Evolutionary conservation across 2,113 vertebrate species (phyloP), one percentile per base, ranked within the genome.

Genomic region (Melanerpes aurifrons): DNA sequence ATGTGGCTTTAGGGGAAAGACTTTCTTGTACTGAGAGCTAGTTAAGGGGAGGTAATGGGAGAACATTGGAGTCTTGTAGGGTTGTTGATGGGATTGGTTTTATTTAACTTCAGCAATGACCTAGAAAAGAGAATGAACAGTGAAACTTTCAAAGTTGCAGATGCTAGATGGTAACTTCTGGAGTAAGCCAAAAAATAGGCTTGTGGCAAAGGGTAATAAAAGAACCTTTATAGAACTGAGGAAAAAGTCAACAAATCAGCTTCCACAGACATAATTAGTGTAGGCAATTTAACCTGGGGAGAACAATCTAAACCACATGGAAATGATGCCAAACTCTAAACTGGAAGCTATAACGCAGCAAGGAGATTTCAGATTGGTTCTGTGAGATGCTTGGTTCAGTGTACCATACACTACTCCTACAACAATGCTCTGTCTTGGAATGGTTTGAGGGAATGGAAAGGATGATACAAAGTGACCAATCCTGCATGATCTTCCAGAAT

Each of bases 251-350:
- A 1, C 11, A 35, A 15, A 25, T 73, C 16, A 70, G 4, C 15
- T 73, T 80, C 64, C 9, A 15, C 0, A 3, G 7, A 61, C 9
- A 19, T 0, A 1, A 57, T 43, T 48, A 66, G 48, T 11, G 7
- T 9, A 43, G 13, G 5, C 7, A 79, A 8, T 21, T 76, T 66
- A 70, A 94, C 25, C 9, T 2, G 25, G 45, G 29, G 16, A 73
- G 11, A 57, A 5, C 8, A 48, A 78, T 80, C 2, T 50, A n/a
- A 82, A 82, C 1, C 9, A n/a, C 22, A 7, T 50, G 8, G 17
- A 76, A 40, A 58, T 58, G 11, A 50, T 43, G 7, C 9, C 16
- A 62, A 77, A 84, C 9, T n/a, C 29, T 53, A 75, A 90, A 32
- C 57, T 32, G 19, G 16, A 81, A 61, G 17, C 22, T 79, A 9